phyloP scores from a whole-genome alignment of 2,888 invertebrate species.

The Acleris cristana region DNA sequence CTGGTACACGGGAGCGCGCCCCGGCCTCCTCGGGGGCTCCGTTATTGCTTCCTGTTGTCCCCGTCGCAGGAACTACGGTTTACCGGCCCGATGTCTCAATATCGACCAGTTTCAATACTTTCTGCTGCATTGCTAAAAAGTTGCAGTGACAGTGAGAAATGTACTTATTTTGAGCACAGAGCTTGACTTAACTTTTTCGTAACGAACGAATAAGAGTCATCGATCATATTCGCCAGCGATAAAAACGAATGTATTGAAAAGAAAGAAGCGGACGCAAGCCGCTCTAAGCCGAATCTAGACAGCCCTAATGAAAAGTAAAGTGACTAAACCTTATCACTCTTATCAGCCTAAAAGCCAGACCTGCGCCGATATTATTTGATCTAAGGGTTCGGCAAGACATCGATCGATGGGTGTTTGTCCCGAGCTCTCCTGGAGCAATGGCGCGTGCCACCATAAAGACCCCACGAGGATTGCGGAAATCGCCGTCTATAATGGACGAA shows the following conservation, averaged over 20 bases:
- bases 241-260: slow-evolving; percentile 1
- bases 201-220: not conserved
- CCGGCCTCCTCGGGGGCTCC: slow-evolving; percentile 60
- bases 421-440: slow-evolving; percentile 54
- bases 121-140: slow-evolving; percentile 26
- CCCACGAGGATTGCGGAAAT: slow-evolving; percentile 76
- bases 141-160: slow-evolving; percentile 6
- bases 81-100: slow-evolving; percentile 48
- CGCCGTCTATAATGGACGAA: slow-evolving; percentile 80
- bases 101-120: slow-evolving; percentile 33
- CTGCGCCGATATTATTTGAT: slow-evolving; percentile 31
- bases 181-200: slow-evolving; percentile 8
- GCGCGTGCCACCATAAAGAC: slow-evolving; percentile 79
- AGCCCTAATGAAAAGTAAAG: no score
- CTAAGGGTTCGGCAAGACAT: slow-evolving; percentile 29
- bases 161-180: not conserved
- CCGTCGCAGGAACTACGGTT: slow-evolving; percentile 63
- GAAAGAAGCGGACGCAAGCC: no score
- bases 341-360: slow-evolving; percentile 29
- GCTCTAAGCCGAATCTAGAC: no score
- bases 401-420: slow-evolving; percentile 42
- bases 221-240: slow-evolving; percentile 10
- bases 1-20: slow-evolving; percentile 56
- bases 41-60: slow-evolving; percentile 82
- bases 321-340: slow-evolving; percentile 16